Evolutionary conservation across 2,888 invertebrate species (phyloP), one percentile per base, ranked within the genome.

Genomic region (Stomorhina lunata): DNA sequence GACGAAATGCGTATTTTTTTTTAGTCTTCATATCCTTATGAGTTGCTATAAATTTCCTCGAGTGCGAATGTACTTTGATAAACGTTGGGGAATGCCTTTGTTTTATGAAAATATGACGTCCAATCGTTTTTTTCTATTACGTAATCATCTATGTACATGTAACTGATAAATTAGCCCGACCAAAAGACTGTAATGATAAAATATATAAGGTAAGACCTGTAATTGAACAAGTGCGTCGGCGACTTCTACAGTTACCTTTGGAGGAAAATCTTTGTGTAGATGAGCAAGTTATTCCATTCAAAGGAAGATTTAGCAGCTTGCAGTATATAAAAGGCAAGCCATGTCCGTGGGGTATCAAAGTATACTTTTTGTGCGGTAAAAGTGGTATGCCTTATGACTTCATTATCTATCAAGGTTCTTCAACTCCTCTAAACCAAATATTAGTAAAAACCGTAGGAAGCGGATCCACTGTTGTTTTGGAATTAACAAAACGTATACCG

Each of bases 331-430:
- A 63, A 37, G 71, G 63, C 25, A 78, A 71, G n/a, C 78, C 78
- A n/a, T 80, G 75, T 50, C 86, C 85, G 27, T 86, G 86, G 86
- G 86, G 86, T 3, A 83, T 85, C 43, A 86, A 87, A 61, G 61
- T 17, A 9, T 81, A n/a, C 66, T 85, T 43, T 32, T 6, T 32
- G 32, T 32, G 32, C 32, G 32, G 32, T 32, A 32, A 32, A 9
- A 32, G 32, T 32, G 32, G 32, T 6, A 32, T 32, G 32, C 32
- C 32, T 37, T 4, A 65, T 6, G 10, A 25, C 2, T n/a, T 12
- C n/a, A 27, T 0, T 27, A 12, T n/a, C 5, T 27, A 9, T 7
- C 7, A 53, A 43, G 45, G 43, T 15, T 43, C 37, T 10, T 43
- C 75, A 7, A 65, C 40, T 10, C 32, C 17, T 43, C 48, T 76